phyloP scores from a whole-genome alignment of 2,888 invertebrate genomes.

The Serrognathus titanus region DNA sequence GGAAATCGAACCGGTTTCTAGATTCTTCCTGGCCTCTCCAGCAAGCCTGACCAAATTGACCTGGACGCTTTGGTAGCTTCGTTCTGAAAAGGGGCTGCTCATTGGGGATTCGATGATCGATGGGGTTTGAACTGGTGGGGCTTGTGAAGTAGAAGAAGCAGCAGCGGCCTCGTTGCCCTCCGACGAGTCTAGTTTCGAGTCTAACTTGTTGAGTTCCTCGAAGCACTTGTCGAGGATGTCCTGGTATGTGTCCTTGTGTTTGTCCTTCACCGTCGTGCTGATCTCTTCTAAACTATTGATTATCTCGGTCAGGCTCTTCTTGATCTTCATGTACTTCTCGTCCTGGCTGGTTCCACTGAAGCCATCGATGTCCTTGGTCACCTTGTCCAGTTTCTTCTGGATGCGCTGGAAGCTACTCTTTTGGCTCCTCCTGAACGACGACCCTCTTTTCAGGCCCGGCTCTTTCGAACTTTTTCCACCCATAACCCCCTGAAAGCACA shows the following conservation, averaged over 20 bases:
- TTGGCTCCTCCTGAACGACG: slow-evolving; percentile 15
- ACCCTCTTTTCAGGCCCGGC: slow-evolving; percentile 6
- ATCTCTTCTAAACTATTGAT: slow-evolving; percentile 15
- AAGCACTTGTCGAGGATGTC: slow-evolving; percentile 13
- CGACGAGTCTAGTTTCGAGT: slow-evolving; percentile 9
- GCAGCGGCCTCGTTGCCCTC: background rate
- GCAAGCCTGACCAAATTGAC: slow-evolving; percentile 13
- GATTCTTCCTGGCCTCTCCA: slow-evolving; percentile 1
- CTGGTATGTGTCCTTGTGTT: slow-evolving; percentile 14
- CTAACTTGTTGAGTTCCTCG: slow-evolving; percentile 11
- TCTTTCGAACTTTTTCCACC: slow-evolving; percentile 16
- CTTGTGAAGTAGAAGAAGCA: slow-evolving; percentile 1
- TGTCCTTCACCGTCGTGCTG: slow-evolving; percentile 12
- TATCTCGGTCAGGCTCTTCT: slow-evolving; percentile 11
- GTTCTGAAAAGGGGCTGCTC: slow-evolving; percentile 15
- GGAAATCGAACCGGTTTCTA: background rate
- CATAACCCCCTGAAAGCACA: slow-evolving; percentile 5
- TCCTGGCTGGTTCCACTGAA: slow-evolving; percentile 15
- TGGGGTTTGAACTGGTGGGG: slow-evolving; percentile 7
- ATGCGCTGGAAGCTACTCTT: slow-evolving; percentile 12
- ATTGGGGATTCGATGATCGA: slow-evolving; percentile 1
- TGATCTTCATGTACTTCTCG: slow-evolving; percentile 13
- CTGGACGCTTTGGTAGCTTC: slow-evolving; percentile 11
- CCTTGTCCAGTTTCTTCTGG: slow-evolving; percentile 11
- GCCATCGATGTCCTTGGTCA: slow-evolving; percentile 12